Conservation (phyloP, 2,113 vertebrate species). For the Casuarius casuarius region DNA sequence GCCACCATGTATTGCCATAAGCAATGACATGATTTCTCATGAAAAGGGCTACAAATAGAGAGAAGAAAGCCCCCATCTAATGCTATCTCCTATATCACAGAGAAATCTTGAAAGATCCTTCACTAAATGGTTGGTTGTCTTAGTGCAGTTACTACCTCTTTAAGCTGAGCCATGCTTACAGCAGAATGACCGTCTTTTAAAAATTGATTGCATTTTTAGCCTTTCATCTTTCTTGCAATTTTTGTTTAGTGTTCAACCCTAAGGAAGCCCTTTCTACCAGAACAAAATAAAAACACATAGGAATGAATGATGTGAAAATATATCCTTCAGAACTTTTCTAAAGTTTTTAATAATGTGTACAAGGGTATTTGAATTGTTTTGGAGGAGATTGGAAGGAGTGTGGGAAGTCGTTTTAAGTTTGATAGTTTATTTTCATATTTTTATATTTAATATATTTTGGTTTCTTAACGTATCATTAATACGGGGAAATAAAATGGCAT, state of each 20-base stretch:
- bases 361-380: not conserved
- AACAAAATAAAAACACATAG: not conserved
- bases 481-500: not conserved
- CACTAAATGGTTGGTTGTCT: not conserved
- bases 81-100: not conserved
- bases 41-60: constrained; percentile 29
- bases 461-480: not conserved
- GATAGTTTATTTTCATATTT: not conserved
- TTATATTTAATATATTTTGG: not conserved
- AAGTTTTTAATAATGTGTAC: not conserved
- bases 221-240: not conserved
- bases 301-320: not conserved
- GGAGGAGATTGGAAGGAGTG: not conserved
- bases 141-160: not conserved
- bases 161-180: not conserved
- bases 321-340: not conserved
- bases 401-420: not conserved
- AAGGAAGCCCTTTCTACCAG: not conserved
- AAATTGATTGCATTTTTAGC: constrained; percentile 18
- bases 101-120: constrained; percentile 10
- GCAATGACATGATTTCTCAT: constrained; percentile 49
- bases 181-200: not conserved
- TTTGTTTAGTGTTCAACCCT: not conserved
- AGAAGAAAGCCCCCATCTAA: not conserved
- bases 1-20: constrained; percentile 33